Percentiles rank a stretch among this genome's conserved stretches.
Evolutionary conservation across 2,888 invertebrate species (phyloP).

Genomic region (Campopleginae sp.): DNA sequence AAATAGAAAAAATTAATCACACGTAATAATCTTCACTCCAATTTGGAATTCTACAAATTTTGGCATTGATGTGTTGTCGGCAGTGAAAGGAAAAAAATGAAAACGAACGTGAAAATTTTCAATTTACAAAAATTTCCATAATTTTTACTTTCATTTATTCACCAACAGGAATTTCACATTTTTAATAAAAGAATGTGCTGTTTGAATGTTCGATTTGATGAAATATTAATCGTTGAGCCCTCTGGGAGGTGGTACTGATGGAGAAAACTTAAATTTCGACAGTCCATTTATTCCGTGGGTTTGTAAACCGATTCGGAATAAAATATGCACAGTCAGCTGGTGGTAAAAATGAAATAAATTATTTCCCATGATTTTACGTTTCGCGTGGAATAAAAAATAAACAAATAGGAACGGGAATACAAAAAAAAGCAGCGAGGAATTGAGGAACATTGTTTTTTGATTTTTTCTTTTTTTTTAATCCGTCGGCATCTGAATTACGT

Average conservation of each 20-base stretch:
- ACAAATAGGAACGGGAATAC: background rate
- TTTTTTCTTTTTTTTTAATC: slow-evolving; percentile 5
- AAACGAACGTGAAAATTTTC: too few relatives aligned
- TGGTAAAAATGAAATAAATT: background rate
- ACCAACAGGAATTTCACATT: too few relatives aligned
- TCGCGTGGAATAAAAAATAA: background rate
- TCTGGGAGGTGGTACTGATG: background rate
- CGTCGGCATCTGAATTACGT: slow-evolving; percentile 1
- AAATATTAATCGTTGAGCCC: too few relatives aligned
- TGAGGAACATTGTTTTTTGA: background rate
- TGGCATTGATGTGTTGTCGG: too few relatives aligned
- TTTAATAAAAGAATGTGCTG: too few relatives aligned
- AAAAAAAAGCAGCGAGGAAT: background rate
- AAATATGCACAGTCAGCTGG: background rate
- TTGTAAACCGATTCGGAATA: background rate
- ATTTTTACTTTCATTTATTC: too few relatives aligned
- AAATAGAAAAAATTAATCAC: too few relatives aligned
- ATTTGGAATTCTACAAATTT: too few relatives aligned
- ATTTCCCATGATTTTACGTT: background rate
- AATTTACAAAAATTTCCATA: too few relatives aligned
- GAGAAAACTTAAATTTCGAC: background rate
- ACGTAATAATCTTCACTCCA: too few relatives aligned
- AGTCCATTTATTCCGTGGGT: background rate
- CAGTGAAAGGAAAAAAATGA: too few relatives aligned
- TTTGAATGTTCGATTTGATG: too few relatives aligned